These are phyloP conservation scores for Drosophila virilis DNA, from an alignment of 1,140 invertebrate genomes.

Conservation along the genomic window DNA sequence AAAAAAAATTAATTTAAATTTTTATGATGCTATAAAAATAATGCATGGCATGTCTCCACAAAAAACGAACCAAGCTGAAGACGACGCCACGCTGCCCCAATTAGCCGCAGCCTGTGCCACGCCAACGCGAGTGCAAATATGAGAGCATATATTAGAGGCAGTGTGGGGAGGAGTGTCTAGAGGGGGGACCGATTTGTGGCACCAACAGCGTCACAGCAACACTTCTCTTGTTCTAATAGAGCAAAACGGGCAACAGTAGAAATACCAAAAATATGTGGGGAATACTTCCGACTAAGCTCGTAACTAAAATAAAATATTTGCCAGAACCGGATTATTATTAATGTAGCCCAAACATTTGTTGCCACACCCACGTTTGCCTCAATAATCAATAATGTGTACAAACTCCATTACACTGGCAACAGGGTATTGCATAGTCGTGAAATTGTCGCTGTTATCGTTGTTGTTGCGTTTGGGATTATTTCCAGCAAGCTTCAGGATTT, in stretches of 20 bases:
- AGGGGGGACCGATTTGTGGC: neutral
- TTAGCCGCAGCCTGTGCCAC: slow-evolving; percentile 65
- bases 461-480: neutral
- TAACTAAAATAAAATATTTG: no score
- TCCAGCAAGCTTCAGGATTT: neutral
- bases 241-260: no score
- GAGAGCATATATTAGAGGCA: neutral
- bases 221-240: no score
- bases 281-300: no score
- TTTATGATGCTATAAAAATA: slow-evolving; percentile 78
- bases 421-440: neutral
- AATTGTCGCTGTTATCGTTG: no score
- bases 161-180: neutral
- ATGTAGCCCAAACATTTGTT: no score
- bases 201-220: neutral
- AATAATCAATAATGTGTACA: no score
- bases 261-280: no score
- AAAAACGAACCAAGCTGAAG: slow-evolving; percentile 17
- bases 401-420: no score
- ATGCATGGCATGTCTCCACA: slow-evolving; percentile 64
- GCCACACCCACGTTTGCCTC: no score
- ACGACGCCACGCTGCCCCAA: slow-evolving; percentile 68
- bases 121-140: slow-evolving; percentile 29
- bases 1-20: slow-evolving; percentile 78
- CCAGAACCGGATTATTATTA: no score